A percentile compares a stretch with the other conserved stretches of the same genome.
These are phyloP conservation scores for Myotis daubentonii DNA, from an alignment of 2,797 vertebrate species.

Conservation along the genomic window DNA sequence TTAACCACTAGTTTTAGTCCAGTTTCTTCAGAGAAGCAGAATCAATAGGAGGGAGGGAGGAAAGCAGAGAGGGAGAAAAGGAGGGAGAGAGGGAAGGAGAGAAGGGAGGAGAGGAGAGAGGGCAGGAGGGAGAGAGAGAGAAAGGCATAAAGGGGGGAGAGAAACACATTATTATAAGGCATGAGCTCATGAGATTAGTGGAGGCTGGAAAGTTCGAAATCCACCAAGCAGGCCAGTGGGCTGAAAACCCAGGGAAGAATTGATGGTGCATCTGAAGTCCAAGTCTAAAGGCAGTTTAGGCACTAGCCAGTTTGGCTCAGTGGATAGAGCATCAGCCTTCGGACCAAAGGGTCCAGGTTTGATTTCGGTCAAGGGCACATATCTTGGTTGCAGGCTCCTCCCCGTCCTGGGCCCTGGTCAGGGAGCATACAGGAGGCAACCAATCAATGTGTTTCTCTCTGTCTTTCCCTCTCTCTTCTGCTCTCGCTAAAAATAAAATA, in stretches of 20 bases:
- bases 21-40: not conserved
- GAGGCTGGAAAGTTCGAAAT: not conserved
- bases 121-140: not conserved
- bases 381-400: too few relatives aligned
- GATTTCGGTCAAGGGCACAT: too few relatives aligned
- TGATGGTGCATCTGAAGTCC: not conserved
- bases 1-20: not conserved
- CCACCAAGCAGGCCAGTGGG: not conserved
- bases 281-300: not conserved
- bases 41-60: not conserved
- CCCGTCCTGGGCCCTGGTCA: too few relatives aligned
- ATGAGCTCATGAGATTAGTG: not conserved
- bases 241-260: not conserved
- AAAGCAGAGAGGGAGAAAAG: too few relatives aligned
- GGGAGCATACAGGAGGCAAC: too few relatives aligned
- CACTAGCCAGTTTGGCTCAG: too few relatives aligned
- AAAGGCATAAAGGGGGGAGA: too few relatives aligned
- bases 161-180: not conserved
- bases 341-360: too few relatives aligned
- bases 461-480: too few relatives aligned
- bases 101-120: not conserved
- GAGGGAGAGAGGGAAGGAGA: not conserved
- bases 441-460: too few relatives aligned
- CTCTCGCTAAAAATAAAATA: too few relatives aligned
- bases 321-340: too few relatives aligned